Conservation (phyloP, 2,888 invertebrate species). For the Rhamnusium bicolor region DNA sequence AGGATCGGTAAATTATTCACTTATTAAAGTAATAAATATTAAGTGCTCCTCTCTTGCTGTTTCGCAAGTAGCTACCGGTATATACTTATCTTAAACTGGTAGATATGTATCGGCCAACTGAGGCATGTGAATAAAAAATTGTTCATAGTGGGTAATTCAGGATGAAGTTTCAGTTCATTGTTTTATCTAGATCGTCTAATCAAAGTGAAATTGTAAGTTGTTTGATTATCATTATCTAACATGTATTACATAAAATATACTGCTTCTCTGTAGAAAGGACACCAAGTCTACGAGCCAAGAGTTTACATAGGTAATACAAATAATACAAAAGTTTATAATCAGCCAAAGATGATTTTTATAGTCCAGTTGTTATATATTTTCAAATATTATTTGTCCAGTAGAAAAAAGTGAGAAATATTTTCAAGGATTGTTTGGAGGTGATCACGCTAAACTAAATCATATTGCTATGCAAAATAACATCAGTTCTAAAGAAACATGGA, state of each 20-base stretch:
- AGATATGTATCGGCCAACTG: background rate
- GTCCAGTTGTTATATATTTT: too few relatives aligned
- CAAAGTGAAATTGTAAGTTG: background rate
- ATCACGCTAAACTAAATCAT: too few relatives aligned
- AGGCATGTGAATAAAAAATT: background rate
- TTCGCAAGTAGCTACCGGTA: background rate
- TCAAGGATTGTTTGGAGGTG: too few relatives aligned
- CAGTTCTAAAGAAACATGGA: too few relatives aligned
- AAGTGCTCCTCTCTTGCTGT: background rate
- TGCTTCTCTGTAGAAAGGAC: background rate
- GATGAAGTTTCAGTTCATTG: background rate
- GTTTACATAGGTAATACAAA: too few relatives aligned
- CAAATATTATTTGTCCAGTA: too few relatives aligned
- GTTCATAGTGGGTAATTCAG: background rate
- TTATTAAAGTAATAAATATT: background rate
- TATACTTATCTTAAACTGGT: background rate
- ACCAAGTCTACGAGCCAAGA: too few relatives aligned
- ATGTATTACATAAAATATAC: background rate
- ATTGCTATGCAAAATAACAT: too few relatives aligned
- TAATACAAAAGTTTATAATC: too few relatives aligned
- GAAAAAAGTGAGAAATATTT: too few relatives aligned
- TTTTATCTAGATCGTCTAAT: conserved; percentile 7
- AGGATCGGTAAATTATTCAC: background rate
- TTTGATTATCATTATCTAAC: background rate
- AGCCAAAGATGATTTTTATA: too few relatives aligned